These are phyloP conservation scores for Tribolium madens DNA, from an alignment of 1,140 invertebrate species.

Conservation along the genomic window DNA sequence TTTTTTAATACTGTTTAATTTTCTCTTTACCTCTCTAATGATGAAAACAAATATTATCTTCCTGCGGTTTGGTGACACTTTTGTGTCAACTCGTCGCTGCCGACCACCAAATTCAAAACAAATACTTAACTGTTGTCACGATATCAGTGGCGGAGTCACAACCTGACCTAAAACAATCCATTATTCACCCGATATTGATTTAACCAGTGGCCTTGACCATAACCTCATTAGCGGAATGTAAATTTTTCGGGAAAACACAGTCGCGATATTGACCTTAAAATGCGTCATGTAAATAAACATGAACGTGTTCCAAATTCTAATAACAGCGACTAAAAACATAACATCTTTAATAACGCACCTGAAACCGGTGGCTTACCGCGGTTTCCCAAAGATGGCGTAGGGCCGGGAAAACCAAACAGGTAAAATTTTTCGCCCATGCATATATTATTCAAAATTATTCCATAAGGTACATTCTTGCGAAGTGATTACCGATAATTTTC, in stretches of 20 bases:
- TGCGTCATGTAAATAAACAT: not conserved
- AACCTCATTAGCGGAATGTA: slow-evolving; percentile 1
- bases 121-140: slow-evolving; percentile 27
- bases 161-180: not conserved
- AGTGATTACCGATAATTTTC: no score
- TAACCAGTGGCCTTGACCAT: slow-evolving; percentile 1
- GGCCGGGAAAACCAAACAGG: no score
- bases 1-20: slow-evolving; percentile 35
- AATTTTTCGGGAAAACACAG: slow-evolving; percentile 20
- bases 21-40: slow-evolving; percentile 46
- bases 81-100: slow-evolving; percentile 33
- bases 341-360: no score
- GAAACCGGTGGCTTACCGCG: no score
- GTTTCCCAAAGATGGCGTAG: no score
- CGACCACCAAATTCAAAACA: slow-evolving; percentile 39
- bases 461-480: no score
- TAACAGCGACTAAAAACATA: no score
- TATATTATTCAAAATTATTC: no score
- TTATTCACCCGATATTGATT: slow-evolving; percentile 8
- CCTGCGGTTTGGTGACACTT: slow-evolving; percentile 42
- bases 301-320: not conserved
- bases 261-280: slow-evolving; percentile 8
- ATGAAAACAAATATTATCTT: slow-evolving; percentile 54
- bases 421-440: no score
- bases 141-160: slow-evolving; percentile 9